Base-by-base conservation (phyloP, 2,888 invertebrate species). In the Amphiduros pacificus region DNA sequence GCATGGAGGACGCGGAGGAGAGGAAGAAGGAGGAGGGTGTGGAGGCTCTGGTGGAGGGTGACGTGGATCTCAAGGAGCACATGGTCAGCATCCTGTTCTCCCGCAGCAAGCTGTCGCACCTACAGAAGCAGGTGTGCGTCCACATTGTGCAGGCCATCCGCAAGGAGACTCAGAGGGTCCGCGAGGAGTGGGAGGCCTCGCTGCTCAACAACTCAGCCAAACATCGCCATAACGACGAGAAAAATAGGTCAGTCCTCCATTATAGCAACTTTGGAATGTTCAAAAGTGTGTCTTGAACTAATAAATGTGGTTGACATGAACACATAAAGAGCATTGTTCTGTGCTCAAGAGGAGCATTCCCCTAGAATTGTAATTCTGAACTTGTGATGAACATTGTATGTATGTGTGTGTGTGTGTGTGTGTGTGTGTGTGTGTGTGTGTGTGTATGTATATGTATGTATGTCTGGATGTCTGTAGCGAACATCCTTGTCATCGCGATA, bases 1-100 rank as follows among this genome's bases (percentile, higher is more conserved):
- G 26, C 31, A 31, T 27, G 5, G 51, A 40, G 14, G 27, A n/a
- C 56, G n/a, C 31, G 36, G 32, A 55, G 36, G 50, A 50, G n/a
- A 28, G 52, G 1, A 36, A 6, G 4, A 44, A 50, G 9, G 53
- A 55, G 9, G 55, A 57, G 51, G 44, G 48, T 11, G 27, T 36
- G 27, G 48, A 49, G 41, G 22, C 49, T 1, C 56, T 36, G 20
- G 41, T 73, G 44, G 84, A 80, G 32, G 71, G 65, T 22, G 74
- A 73, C 48, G 81, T 89, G 53, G 93, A 94, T 77, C 85, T 97
- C 6, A 88, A 94, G 49, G 96, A 96, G 77, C 96, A 96, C 79
- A 94, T 97, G 88, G 96, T 96, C 50, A 95, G 96, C 64, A 96
- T 97, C 73, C 85, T 97, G 52, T 97, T 96, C 82, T 93, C 94